These are phyloP conservation scores for Tetraneura akinire DNA, from an alignment of 1,140 invertebrate genomes.

Conservation along the genomic window DNA sequence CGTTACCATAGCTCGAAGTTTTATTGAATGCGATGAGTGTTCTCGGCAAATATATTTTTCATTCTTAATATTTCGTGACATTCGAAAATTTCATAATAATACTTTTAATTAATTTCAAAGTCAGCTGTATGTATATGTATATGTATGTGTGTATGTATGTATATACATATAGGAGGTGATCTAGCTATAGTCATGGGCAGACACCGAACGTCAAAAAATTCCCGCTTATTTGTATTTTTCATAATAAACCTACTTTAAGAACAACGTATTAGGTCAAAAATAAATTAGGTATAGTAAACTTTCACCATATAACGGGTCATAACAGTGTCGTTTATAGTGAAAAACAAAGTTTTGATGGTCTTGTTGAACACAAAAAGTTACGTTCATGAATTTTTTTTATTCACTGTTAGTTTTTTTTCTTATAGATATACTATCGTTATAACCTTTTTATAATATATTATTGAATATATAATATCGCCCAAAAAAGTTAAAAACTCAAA, in stretches of 20 bases:
- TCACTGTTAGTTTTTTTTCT: slow-evolving; percentile 16
- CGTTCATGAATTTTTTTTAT: slow-evolving; percentile 17
- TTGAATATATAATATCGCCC: not conserved
- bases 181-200: no score
- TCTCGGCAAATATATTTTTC: slow-evolving; percentile 9
- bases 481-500: not conserved
- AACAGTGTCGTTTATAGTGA: slow-evolving; percentile 41
- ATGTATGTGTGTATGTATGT: no score
- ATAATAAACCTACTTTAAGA: slow-evolving; percentile 39
- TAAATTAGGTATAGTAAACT: slow-evolving; percentile 42
- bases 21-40: not conserved
- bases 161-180: not conserved
- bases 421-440: not conserved
- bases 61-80: slow-evolving; percentile 6
- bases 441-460: not conserved
- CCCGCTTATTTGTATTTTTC: slow-evolving; percentile 25
- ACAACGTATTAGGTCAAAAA: slow-evolving; percentile 26
- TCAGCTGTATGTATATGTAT: no score
- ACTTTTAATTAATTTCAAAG: slow-evolving; percentile 39
- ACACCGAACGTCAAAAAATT: slow-evolving; percentile 3
- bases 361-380: slow-evolving; percentile 26
- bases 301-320: slow-evolving; percentile 24
- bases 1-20: not conserved
- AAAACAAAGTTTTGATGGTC: slow-evolving; percentile 34
- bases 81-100: slow-evolving; percentile 32